phyloP scores from a whole-genome alignment of 2,113 vertebrate genomes.

The Oncorhynchus clarkii region DNA sequence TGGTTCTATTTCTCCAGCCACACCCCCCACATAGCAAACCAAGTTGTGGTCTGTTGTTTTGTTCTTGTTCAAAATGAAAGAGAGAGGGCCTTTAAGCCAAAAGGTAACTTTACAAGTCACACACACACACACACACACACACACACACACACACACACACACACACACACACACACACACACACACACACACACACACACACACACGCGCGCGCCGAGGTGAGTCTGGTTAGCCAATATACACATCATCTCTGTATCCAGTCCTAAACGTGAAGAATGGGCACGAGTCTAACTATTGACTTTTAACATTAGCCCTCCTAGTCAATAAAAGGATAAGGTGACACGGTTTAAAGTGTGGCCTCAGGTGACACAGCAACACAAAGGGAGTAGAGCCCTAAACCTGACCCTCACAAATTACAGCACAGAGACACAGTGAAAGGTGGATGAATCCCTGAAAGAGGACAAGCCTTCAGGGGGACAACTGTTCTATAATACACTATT shows the following conservation, averaged over 20 bases:
- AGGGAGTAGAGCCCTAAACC: neutral
- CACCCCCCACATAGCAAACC: no score
- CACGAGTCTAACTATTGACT: constrained; percentile 1
- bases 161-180: no score
- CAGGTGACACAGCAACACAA: constrained; percentile 23
- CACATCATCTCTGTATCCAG: neutral
- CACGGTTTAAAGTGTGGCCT: constrained; percentile 22
- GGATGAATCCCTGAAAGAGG: neutral
- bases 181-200: no score
- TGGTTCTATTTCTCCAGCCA: no score
- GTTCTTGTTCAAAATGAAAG: no score
- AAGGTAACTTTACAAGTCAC: no score
- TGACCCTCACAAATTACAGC: constrained; percentile 39
- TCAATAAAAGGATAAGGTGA: constrained; percentile 9
- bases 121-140: no score
- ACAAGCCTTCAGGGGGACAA: neutral
- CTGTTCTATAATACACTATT: neutral
- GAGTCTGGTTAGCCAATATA: neutral
- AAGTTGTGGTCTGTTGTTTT: no score
- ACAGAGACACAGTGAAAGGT: neutral
- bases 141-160: no score
- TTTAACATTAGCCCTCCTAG: neutral
- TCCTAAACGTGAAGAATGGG: neutral
- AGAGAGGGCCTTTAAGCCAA: no score
- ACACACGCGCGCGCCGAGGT: neutral